phyloP scores from a whole-genome alignment of 2,888 invertebrate species.

The Dryadula phaetusa region DNA sequence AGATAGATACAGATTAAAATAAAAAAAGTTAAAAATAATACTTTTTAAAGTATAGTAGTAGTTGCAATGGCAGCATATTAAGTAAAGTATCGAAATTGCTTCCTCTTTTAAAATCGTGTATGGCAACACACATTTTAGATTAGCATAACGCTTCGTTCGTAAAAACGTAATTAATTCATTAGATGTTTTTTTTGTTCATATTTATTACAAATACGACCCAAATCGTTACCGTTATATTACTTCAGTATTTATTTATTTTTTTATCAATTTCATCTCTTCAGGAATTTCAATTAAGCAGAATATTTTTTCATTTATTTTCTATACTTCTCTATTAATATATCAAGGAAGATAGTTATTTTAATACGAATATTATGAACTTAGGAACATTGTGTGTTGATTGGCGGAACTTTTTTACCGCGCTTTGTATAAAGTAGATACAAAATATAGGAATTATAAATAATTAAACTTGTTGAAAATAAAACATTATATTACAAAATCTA shows the following conservation, averaged over 20 bases:
- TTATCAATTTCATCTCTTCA: neutral
- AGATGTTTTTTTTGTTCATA: slow-evolving; percentile 10
- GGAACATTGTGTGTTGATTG: too few species aligned
- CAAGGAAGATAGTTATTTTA: too few species aligned
- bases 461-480: too few species aligned
- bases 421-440: too few species aligned
- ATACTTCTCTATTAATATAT: too few species aligned
- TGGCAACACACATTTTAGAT: slow-evolving; percentile 21
- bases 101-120: slow-evolving; percentile 27
- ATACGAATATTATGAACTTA: too few species aligned
- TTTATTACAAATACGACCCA: neutral
- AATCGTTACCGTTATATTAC: slow-evolving; percentile 8
- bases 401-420: too few species aligned
- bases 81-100: slow-evolving; percentile 25
- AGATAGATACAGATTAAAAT: too few species aligned
- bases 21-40: too few species aligned
- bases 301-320: neutral
- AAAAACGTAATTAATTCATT: slow-evolving; percentile 5
- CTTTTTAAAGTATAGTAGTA: too few species aligned
- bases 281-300: neutral
- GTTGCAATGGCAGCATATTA: neutral
- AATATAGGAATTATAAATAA: too few species aligned
- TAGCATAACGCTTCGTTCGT: slow-evolving; percentile 4
- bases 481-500: too few species aligned
- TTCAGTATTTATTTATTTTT: neutral